A percentile compares a stretch with the other conserved stretches of the same genome.
These are phyloP conservation scores for Buceros bicornis DNA, from an alignment of 2,797 vertebrate genomes.

Conservation along the genomic window DNA sequence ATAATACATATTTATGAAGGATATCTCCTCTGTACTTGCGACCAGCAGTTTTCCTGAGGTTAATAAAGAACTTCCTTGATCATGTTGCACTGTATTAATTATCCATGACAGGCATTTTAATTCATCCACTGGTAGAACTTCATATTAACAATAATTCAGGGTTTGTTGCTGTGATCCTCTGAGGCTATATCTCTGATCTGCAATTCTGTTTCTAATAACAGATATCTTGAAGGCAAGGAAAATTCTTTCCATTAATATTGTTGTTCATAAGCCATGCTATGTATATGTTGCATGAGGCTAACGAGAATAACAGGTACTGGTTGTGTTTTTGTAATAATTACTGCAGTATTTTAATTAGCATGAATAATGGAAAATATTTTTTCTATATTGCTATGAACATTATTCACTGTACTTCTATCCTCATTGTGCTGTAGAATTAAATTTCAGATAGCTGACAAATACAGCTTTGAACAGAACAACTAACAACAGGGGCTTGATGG, in stretches of 20 bases:
- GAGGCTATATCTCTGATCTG: constrained; percentile 18
- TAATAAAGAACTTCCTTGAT: constrained; percentile 56
- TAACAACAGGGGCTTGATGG: not conserved
- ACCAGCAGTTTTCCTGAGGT: constrained; percentile 47
- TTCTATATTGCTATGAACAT: not conserved
- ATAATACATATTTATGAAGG: constrained; percentile 66
- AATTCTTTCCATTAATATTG: not conserved
- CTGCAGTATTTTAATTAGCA: not conserved
- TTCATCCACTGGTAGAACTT: constrained; percentile 9
- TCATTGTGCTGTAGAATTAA: not conserved
- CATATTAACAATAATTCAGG: constrained; percentile 37
- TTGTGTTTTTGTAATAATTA: constrained; percentile 9
- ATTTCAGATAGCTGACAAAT: not conserved
- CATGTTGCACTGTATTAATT: constrained; percentile 64
- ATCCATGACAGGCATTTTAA: constrained; percentile 45
- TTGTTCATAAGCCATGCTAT: not conserved
- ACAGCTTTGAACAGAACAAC: not conserved
- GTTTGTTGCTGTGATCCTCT: not conserved
- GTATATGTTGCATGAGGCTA: not conserved
- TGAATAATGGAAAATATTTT: constrained; percentile 12
- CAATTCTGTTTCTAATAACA: constrained; percentile 37
- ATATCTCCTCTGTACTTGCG: constrained; percentile 33
- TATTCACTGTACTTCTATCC: not conserved
- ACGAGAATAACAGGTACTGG: not conserved
- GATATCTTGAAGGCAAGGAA: constrained; percentile 11